These are phyloP conservation scores for Lepidurus packardi DNA, from an alignment of 1,140 invertebrate genomes.

Conservation along the genomic window DNA sequence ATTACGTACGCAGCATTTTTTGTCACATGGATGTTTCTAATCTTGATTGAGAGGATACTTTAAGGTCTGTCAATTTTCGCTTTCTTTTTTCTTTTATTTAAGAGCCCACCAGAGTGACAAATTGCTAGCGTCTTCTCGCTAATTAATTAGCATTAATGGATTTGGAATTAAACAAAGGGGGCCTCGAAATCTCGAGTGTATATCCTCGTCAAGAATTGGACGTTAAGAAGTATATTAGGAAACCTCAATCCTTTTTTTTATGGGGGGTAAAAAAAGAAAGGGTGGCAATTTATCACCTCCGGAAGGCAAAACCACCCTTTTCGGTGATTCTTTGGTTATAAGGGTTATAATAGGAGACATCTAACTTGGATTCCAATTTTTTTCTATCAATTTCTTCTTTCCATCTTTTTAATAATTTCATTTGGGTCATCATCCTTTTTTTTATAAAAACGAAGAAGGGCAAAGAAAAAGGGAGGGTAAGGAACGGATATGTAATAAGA, in stretches of 20 bases:
- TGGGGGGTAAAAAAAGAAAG: neutral
- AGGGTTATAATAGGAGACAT: neutral
- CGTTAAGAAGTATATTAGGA: neutral
- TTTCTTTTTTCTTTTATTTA: neutral
- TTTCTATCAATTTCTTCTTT: neutral
- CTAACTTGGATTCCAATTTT: neutral
- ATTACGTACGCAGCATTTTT: neutral
- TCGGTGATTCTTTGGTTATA: neutral
- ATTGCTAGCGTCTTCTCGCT: neutral
- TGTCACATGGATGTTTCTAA: neutral
- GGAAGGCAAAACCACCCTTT: neutral
- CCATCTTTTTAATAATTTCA: conserved; percentile 17
- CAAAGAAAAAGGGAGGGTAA: too few species aligned
- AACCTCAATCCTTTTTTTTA: neutral
- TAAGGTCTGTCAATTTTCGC: neutral
- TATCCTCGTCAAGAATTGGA: too few species aligned
- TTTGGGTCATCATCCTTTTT: neutral
- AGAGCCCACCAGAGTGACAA: neutral
- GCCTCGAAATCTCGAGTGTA: neutral
- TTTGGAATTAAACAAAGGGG: neutral
- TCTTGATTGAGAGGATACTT: neutral
- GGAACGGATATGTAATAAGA: too few species aligned
- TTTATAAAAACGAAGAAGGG: too few species aligned
- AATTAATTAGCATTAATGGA: neutral
- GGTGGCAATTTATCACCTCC: neutral